Conservation (phyloP, 2,888 invertebrate genomes). For the Drosophila monieri region DNA sequence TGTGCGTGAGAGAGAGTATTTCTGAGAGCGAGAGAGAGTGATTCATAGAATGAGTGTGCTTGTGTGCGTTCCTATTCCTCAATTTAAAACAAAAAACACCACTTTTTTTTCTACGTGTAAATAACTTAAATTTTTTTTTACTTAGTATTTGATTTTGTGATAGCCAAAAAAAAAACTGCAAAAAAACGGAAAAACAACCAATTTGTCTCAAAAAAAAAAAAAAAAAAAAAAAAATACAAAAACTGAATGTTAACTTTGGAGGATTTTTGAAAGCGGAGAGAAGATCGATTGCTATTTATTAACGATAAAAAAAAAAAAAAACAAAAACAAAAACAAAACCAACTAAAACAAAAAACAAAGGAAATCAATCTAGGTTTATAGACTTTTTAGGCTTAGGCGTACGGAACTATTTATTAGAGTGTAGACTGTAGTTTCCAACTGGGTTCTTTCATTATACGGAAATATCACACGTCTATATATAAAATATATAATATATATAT, state of each 20-base stretch:
- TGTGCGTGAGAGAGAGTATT: neutral
- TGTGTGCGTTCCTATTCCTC: conserved; percentile 20
- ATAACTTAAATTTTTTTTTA: conserved; percentile 28
- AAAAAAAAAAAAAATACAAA: conserved; percentile 12
- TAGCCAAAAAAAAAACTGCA: conserved; percentile 30
- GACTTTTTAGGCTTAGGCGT: conserved; percentile 24
- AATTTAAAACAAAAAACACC: neutral
- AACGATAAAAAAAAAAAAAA: conserved; percentile 21
- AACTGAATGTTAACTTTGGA: conserved; percentile 16
- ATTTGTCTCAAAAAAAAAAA: conserved; percentile 31
- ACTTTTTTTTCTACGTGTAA: conserved; percentile 17
- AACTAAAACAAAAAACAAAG: neutral
- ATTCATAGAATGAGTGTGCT: conserved; percentile 12
- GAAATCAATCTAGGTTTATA: conserved; percentile 15
- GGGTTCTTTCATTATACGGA: conserved; percentile 27
- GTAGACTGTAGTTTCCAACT: conserved; percentile 30
- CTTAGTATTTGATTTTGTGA: conserved; percentile 52
- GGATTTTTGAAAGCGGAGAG: conserved; percentile 1
- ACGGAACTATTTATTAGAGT: conserved; percentile 34
- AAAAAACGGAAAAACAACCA: neutral
- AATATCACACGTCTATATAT: conserved; percentile 23
- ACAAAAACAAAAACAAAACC: too few relatives aligned
- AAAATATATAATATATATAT: conserved; percentile 6
- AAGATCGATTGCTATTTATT: conserved; percentile 44
- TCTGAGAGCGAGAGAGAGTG: neutral